Percentiles rank a stretch among this genome's conserved stretches.
Evolutionary conservation across 2,888 invertebrate species (phyloP).

Genomic region (Polydrusus cervinus): DNA sequence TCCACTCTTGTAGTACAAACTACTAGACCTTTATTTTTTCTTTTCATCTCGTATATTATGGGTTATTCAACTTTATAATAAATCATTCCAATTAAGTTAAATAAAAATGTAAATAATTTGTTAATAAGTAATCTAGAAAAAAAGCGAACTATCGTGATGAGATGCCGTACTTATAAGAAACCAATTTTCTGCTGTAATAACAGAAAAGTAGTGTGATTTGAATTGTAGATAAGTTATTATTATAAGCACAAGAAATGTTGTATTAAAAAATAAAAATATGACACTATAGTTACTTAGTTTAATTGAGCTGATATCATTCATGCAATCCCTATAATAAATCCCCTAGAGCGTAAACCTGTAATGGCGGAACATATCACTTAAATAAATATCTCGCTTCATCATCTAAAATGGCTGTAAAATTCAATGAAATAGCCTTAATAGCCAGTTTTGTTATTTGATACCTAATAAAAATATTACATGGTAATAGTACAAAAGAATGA

Average conservation of each 20-base stretch:
- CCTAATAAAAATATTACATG: slow-evolving; percentile 3
- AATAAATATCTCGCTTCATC: slow-evolving; percentile 7
- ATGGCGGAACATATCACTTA: slow-evolving; percentile 25
- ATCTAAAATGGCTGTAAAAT: slow-evolving; percentile 8
- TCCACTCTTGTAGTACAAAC: no score
- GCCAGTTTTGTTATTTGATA: not conserved
- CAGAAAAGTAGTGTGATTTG: slow-evolving; percentile 69
- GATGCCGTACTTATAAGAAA: slow-evolving; percentile 57
- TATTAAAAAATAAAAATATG: slow-evolving; percentile 67
- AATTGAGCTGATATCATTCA: slow-evolving; percentile 57
- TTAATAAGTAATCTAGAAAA: slow-evolving; percentile 37
- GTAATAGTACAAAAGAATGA: not conserved
- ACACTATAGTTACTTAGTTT: slow-evolving; percentile 65
- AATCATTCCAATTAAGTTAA: slow-evolving; percentile 15
- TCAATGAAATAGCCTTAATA: slow-evolving; percentile 2
- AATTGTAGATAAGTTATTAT: slow-evolving; percentile 70
- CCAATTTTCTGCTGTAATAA: slow-evolving; percentile 58
- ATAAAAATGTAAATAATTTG: slow-evolving; percentile 42
- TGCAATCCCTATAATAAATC: slow-evolving; percentile 36
- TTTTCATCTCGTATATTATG: no score
- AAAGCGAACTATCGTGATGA: slow-evolving; percentile 43
- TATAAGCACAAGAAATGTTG: slow-evolving; percentile 68
- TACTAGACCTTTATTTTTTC: no score
- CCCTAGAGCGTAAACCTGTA: slow-evolving; percentile 36
- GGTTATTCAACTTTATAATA: slow-evolving; percentile 16